A percentile compares a stretch with the other conserved stretches of the same genome.
Evolutionary conservation across 2,888 invertebrate species (phyloP).

Genomic region (Biston stratarius): DNA sequence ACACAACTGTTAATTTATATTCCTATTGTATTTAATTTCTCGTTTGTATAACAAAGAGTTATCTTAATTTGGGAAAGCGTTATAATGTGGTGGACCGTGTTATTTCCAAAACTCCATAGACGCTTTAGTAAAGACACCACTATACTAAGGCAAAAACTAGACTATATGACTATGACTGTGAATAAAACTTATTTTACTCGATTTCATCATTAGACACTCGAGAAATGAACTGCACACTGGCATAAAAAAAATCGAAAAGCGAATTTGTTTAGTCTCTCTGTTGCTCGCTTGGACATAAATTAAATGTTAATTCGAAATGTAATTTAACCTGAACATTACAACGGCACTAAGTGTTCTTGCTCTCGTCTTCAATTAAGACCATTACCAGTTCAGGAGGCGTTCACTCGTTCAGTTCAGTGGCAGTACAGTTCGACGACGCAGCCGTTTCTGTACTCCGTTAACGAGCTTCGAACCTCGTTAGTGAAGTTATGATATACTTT

Average conservation of each 20-base stretch:
- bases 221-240: too few species aligned
- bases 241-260: not conserved
- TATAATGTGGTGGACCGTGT: too few species aligned
- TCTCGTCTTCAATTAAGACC: conserved; percentile 32
- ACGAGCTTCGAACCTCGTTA: conserved; percentile 58
- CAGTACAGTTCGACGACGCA: conserved; percentile 42
- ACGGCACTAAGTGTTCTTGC: conserved; percentile 13
- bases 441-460: conserved; percentile 45
- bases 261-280: not conserved
- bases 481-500: conserved; percentile 33
- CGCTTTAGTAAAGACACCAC: too few species aligned
- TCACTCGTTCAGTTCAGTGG: conserved; percentile 41
- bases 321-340: not conserved
- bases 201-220: too few species aligned
- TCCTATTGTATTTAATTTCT: too few species aligned
- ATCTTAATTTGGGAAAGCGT: too few species aligned
- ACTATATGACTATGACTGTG: too few species aligned
- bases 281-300: not conserved
- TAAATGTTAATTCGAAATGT: not conserved
- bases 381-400: conserved; percentile 46
- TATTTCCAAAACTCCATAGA: too few species aligned
- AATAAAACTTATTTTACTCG: too few species aligned
- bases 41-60: too few species aligned
- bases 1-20: too few species aligned
- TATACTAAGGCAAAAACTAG: too few species aligned